These are phyloP conservation scores for Euthynnus affinis DNA, from an alignment of 2,797 vertebrate species.

Conservation along the genomic window DNA sequence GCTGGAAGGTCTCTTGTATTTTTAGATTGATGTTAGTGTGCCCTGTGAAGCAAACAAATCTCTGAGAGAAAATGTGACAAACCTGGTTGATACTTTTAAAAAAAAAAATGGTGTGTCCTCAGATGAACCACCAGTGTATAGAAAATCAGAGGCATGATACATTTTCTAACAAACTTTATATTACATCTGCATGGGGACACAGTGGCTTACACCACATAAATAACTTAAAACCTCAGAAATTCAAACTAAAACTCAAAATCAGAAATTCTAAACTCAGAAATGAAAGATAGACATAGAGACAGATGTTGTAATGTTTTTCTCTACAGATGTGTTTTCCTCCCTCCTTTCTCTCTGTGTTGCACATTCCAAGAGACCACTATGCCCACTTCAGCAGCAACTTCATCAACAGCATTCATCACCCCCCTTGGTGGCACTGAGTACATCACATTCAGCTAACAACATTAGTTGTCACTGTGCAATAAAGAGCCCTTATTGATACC, in stretches of 20 bases:
- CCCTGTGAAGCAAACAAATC: conserved; percentile 24
- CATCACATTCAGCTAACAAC: no score
- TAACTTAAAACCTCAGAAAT: not conserved
- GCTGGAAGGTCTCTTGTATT: conserved; percentile 28
- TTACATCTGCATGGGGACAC: not conserved
- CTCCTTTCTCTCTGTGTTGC: not conserved
- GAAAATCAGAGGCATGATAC: no score
- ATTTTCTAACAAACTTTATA: not conserved
- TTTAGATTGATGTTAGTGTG: conserved; percentile 31
- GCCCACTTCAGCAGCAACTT: no score
- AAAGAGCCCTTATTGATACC: no score
- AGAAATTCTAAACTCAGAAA: not conserved
- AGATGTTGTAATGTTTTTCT: conserved; percentile 6
- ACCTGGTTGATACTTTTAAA: not conserved
- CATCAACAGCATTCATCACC: no score
- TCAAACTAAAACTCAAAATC: not conserved
- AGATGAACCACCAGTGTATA: not conserved
- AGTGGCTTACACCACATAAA: not conserved
- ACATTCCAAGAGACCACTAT: not conserved
- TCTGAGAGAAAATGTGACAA: conserved; percentile 35
- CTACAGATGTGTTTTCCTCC: not conserved
- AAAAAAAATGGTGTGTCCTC: not conserved
- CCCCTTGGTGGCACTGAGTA: no score
- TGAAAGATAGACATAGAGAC: not conserved
- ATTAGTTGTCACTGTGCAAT: no score